These are phyloP conservation scores for Geodia barretti DNA, from an alignment of 37 sponge, comb jelly and placozoan species.

Conservation along the genomic window DNA sequence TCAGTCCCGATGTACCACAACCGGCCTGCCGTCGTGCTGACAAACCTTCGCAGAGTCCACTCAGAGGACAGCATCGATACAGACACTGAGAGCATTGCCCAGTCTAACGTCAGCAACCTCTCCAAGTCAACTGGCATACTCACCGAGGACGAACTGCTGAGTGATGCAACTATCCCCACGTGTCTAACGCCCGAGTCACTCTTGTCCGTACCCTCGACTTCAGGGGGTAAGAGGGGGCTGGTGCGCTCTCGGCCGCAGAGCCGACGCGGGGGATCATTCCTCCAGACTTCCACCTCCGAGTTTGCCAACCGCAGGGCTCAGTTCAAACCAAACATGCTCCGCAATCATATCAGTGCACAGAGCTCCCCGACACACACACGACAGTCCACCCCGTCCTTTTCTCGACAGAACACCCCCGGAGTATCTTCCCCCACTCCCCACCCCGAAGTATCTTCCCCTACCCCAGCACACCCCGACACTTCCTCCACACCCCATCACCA, in stretches of 20 bases:
- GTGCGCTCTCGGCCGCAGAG: conserved; percentile 24
- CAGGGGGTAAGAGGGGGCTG: conserved; percentile 8
- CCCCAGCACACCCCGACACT: too few species aligned
- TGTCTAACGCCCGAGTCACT: conserved; percentile 35
- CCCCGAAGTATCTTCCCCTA: neutral
- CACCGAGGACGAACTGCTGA: conserved; percentile 7
- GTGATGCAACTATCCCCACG: neutral
- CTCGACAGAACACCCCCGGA: conserved; percentile 18
- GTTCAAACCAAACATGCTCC: conserved; percentile 56
- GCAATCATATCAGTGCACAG: conserved; percentile 28
- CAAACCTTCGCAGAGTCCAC: neutral
- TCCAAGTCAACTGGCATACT: neutral
- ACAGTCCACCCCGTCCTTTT: conserved; percentile 5
- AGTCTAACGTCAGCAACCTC: conserved; percentile 2
- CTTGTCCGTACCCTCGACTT: conserved; percentile 8
- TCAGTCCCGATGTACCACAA: neutral
- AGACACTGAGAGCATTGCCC: conserved; percentile 2
- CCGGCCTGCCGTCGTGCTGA: neutral
- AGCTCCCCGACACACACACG: conserved; percentile 18
- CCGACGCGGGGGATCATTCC: conserved; percentile 59
- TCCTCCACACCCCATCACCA: too few species aligned
- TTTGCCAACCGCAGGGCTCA: conserved; percentile 55
- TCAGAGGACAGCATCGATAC: conserved; percentile 30
- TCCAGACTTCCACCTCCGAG: conserved; percentile 62
- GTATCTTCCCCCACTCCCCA: neutral